These are phyloP conservation scores for Synanthedon tipuliformis DNA, from an alignment of 2,888 invertebrate genomes.

Conservation along the genomic window DNA sequence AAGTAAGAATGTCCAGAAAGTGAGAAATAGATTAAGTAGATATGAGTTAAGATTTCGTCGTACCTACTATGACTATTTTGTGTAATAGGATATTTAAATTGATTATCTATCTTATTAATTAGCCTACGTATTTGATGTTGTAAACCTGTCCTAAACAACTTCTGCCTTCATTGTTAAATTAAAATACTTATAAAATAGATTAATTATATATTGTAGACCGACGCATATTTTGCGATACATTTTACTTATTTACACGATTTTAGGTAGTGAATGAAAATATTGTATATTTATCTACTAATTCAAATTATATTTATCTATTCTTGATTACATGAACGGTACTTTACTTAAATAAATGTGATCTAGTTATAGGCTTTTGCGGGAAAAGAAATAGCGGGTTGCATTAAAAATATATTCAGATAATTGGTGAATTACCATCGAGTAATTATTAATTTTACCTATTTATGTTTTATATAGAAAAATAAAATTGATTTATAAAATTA, in stretches of 20 bases:
- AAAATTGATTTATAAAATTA: neutral
- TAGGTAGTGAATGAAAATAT: neutral
- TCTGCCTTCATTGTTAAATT: slow-evolving; percentile 31
- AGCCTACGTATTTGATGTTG: slow-evolving; percentile 18
- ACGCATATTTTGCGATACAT: slow-evolving; percentile 1
- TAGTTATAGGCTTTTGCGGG: slow-evolving; percentile 6
- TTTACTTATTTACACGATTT: slow-evolving; percentile 1
- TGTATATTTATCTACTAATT: neutral
- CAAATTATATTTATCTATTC: neutral
- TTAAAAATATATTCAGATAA: neutral
- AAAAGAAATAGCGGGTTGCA: neutral
- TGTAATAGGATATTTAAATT: slow-evolving; percentile 3
- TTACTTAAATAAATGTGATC: slow-evolving; percentile 12
- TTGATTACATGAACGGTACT: neutral
- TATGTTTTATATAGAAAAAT: neutral
- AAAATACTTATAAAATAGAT: slow-evolving; percentile 10
- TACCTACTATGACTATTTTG: slow-evolving; percentile 2
- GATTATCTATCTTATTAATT: slow-evolving; percentile 5
- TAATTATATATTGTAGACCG: slow-evolving; percentile 13
- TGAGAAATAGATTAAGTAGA: slow-evolving; percentile 18
- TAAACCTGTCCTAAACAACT: slow-evolving; percentile 32
- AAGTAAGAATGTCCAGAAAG: slow-evolving; percentile 40
- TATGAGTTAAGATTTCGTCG: slow-evolving; percentile 3
- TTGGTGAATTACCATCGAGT: neutral
- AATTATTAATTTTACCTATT: no score